Conservation (phyloP, 2,797 vertebrate species). For the Babyrousa celebensis region DNA sequence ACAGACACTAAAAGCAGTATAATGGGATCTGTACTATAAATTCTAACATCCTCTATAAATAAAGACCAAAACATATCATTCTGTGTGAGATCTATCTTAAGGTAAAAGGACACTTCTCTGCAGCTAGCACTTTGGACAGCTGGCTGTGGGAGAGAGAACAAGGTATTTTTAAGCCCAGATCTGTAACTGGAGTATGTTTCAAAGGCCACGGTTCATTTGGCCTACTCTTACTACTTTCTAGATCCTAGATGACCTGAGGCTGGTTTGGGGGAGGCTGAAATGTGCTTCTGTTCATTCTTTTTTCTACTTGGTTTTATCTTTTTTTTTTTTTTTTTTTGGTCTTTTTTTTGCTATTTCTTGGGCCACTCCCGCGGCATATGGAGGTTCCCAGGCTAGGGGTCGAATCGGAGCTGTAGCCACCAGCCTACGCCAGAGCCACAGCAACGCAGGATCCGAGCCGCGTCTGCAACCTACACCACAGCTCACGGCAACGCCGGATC, state of each 20-base stretch:
- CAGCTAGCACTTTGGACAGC: background rate
- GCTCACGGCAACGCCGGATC: no score
- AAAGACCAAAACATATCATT: background rate
- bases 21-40: background rate
- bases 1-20: slow-evolving; percentile 54
- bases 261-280: background rate
- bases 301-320: background rate
- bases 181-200: background rate
- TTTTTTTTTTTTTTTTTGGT: no score
- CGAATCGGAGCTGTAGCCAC: no score
- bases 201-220: background rate
- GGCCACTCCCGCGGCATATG: no score
- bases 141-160: background rate
- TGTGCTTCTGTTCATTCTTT: background rate
- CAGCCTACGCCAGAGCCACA: no score
- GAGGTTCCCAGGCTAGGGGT: no score
- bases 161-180: background rate
- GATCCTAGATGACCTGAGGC: background rate
- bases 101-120: slow-evolving; percentile 21
- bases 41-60: slow-evolving; percentile 17
- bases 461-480: no score
- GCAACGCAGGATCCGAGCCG: no score
- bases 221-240: background rate
- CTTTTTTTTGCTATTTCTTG: no score
- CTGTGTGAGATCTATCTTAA: background rate